Evolutionary conservation across 2,113 vertebrate species (phyloP), one percentile per base, ranked within the genome.

Genomic region (Empidonax traillii): DNA sequence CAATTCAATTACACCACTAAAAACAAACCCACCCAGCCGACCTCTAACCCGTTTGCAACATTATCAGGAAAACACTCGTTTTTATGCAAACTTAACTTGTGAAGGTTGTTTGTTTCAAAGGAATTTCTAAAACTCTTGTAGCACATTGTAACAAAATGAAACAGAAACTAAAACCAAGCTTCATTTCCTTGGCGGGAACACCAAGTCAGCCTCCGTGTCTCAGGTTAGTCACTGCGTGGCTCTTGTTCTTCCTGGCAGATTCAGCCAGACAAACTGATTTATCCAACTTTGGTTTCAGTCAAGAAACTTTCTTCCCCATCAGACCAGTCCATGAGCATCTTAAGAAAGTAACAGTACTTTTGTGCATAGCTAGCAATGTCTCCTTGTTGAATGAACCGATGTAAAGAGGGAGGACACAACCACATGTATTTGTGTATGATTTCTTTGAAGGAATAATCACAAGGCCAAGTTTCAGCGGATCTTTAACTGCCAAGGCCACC

Each of bases 141-240:
- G 58, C 27, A 58, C 31, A 7, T 79, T 89, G 53, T 46, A 68
- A 63, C 31, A 44, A 82, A 87, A 78, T 22, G 15, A 72, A 93
- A 82, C 16, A 79, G 74, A 82, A 96, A 94, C 6, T 9, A 61
- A 82, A 8, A 53, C 23, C 16, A 71, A 43, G 19, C 2, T 9
- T 59, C 43, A 47, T 8, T 39, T 58, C 43, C 71, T 61, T 0
- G 0, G 18, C 0, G 0, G 43, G 52, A 87, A 41, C 31, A 82
- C 14, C 46, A 20, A 56, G 17, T 9, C 47, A 51, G 18, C 6
- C 39, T 62, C 20, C 0, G 0, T 27, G 11, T 6, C 33, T 63
- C 22, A 72, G 14, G 43, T 10, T 33, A 18, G 21, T 68, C 68
- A 61, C 41, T 13, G 8, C 0, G 0, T 2, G 20, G 10, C 28